phyloP scores from a whole-genome alignment of 2,113 vertebrate genomes.

The Bubo blakistoni region DNA sequence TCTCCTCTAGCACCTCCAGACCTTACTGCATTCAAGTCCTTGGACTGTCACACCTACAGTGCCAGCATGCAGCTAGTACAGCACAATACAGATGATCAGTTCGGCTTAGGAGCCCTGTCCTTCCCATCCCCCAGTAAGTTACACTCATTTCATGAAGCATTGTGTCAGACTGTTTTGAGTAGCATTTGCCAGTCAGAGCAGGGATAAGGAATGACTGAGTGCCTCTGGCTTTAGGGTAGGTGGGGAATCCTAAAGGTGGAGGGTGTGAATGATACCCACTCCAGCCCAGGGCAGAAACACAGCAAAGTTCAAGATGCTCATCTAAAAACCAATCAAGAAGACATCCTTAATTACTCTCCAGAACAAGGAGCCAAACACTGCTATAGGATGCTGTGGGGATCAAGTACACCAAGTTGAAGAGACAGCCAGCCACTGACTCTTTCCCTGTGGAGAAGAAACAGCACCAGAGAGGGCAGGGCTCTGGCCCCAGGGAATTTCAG shows the following conservation, averaged over 20 bases:
- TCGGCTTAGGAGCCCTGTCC: background rate
- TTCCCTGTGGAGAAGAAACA: rapidly evolving
- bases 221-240: background rate
- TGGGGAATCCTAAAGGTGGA: background rate
- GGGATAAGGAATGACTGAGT: background rate
- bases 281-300: background rate
- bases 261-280: background rate
- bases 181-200: background rate
- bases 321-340: background rate
- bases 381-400: background rate
- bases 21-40: background rate
- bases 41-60: background rate
- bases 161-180: background rate
- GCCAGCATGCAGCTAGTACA: background rate
- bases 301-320: background rate
- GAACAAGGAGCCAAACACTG: background rate
- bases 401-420: background rate
- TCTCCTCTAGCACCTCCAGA: background rate
- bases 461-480: too few species aligned
- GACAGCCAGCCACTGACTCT: background rate
- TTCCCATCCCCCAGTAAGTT: background rate
- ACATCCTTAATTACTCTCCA: background rate
- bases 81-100: background rate
- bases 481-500: too few species aligned
- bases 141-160: background rate